phyloP scores from a whole-genome alignment of 1,140 invertebrate genomes.

The Glossosoma conforme region DNA sequence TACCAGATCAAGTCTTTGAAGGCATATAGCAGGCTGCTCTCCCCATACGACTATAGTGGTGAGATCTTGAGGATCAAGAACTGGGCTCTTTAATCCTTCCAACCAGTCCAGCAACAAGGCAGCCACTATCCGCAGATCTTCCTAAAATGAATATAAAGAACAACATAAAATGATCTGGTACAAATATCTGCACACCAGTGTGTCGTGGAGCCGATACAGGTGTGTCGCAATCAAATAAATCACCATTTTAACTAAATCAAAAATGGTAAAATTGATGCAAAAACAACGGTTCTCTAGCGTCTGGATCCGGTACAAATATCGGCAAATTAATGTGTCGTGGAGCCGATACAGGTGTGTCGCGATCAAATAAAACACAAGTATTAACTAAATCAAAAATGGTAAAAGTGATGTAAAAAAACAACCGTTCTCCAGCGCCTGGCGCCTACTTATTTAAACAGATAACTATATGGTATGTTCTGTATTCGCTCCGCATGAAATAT shows the following conservation, averaged over 20 bases:
- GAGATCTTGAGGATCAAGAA: slow-evolving; percentile 62
- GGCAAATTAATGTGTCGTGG: neutral
- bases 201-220: too few relatives aligned
- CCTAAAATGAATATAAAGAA: slow-evolving; percentile 35
- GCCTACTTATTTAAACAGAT: neutral
- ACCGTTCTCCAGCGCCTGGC: neutral
- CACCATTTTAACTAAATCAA: too few relatives aligned
- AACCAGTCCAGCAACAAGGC: slow-evolving; percentile 67
- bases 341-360: too few relatives aligned
- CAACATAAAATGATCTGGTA: neutral
- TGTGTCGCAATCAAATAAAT: too few relatives aligned
- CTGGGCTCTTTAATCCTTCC: slow-evolving; percentile 61
- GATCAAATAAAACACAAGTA: too few relatives aligned
- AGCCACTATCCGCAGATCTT: slow-evolving; percentile 55
- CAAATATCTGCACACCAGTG: too few relatives aligned
- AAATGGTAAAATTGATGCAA: too few relatives aligned
- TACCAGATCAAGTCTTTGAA: slow-evolving; percentile 60
- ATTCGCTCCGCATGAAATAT: neutral
- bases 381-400: too few relatives aligned
- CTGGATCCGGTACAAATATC: neutral
- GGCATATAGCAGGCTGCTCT: slow-evolving; percentile 54
- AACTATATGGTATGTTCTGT: neutral
- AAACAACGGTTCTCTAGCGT: too few relatives aligned
- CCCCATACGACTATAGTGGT: slow-evolving; percentile 61
- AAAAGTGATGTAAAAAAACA: neutral